Conservation (phyloP, 2,797 vertebrate species). For the Muscicapa comitata region DNA sequence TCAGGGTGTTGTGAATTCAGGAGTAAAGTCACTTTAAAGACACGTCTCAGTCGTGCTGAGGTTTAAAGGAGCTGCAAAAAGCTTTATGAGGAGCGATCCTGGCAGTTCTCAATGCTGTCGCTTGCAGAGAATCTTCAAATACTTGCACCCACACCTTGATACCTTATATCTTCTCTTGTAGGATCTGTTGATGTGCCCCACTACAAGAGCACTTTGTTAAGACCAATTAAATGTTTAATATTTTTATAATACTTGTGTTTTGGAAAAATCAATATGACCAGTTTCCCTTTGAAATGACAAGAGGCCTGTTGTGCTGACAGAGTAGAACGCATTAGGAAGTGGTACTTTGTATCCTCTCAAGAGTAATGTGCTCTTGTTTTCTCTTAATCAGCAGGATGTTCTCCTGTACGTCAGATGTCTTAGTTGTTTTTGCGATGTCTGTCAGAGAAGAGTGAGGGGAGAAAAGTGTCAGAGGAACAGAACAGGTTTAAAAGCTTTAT, state of each 20-base stretch:
- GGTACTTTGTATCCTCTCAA: constrained; percentile 12
- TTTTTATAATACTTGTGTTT: constrained; percentile 34
- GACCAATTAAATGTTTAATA: constrained; percentile 19
- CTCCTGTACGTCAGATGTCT: constrained; percentile 16
- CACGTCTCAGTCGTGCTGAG: fast-evolving
- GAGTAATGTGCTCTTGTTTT: constrained; percentile 32
- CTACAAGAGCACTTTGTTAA: constrained; percentile 14
- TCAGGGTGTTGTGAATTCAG: not conserved
- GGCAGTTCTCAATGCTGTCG: not conserved
- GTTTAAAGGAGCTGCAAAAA: not conserved
- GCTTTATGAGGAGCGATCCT: not conserved
- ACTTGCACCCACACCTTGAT: not conserved
- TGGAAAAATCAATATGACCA: constrained; percentile 5
- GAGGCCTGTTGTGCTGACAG: constrained; percentile 22
- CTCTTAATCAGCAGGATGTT: constrained; percentile 49
- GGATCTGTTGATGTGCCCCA: not conserved
- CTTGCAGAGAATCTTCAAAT: not conserved
- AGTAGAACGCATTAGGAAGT: not conserved
- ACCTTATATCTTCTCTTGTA: not conserved
- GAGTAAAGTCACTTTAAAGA: not conserved
- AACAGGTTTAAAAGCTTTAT: not conserved
- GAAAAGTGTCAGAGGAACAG: not conserved
- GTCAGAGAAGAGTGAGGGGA: not conserved
- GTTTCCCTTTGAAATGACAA: constrained; percentile 18
- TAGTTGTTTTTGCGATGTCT: not conserved